Evolutionary conservation across 2,888 invertebrate genomes (phyloP).

Genomic region (Lottia gigantea): DNA sequence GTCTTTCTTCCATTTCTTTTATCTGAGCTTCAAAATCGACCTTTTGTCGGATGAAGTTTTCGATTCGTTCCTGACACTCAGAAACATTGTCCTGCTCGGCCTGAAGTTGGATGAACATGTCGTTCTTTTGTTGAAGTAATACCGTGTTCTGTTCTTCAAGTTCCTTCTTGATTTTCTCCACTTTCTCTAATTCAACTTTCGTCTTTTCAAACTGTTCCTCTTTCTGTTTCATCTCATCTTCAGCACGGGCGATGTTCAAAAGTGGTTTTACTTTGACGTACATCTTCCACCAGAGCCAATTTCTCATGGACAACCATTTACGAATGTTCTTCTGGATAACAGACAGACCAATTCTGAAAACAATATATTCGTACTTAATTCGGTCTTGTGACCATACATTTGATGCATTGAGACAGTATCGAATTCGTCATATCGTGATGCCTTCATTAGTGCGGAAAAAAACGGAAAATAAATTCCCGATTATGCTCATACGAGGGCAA

Average conservation of each 20-base stretch:
- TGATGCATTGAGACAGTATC: not conserved
- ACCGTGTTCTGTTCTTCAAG: conserved; percentile 91
- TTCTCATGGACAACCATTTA: conserved; percentile 96
- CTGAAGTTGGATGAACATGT: conserved; percentile 84
- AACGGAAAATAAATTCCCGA: not conserved
- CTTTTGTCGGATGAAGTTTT: conserved; percentile 94
- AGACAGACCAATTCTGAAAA: conserved; percentile 66
- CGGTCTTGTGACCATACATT: conserved; percentile 57
- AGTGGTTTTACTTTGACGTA: conserved; percentile 81
- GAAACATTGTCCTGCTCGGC: conserved; percentile 79
- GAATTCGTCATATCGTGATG: no score
- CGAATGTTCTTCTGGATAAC: conserved; percentile 94
- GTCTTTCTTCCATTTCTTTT: conserved; percentile 92
- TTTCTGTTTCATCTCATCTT: conserved; percentile 94
- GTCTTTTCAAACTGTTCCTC: conserved; percentile 96
- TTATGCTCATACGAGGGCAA: not conserved
- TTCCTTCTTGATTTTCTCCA: conserved; percentile 95
- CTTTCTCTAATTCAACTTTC: conserved; percentile 91
- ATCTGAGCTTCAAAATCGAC: conserved; percentile 93
- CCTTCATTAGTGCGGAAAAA: not conserved
- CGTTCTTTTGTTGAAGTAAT: conserved; percentile 91
- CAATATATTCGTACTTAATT: conserved; percentile 89
- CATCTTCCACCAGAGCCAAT: conserved; percentile 99
- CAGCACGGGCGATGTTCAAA: conserved; percentile 96
- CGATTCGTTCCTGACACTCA: conserved; percentile 90